Base-by-base conservation (phyloP, 2,888 invertebrate species). In the Notocelia uddmanniana region DNA sequence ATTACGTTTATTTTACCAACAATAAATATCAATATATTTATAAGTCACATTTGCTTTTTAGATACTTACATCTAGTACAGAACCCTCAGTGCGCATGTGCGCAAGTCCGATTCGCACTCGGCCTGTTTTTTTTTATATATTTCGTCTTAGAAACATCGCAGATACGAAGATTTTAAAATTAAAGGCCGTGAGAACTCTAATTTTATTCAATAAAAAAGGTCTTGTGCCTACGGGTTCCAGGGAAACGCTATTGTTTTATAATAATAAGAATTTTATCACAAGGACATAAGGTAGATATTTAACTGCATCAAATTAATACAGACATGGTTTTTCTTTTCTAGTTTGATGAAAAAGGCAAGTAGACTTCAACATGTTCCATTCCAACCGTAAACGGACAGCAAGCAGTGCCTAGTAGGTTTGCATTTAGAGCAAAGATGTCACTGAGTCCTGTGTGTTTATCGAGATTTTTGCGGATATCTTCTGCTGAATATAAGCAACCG, bases 111-210 rank as follows among this genome's bases (percentile, higher is more conserved):
- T n/a, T n/a, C n/a, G n/a, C n/a, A n/a, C n/a, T n/a, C n/a, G n/a
- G n/a, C n/a, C n/a, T n/a, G n/a, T n/a, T 13, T 62, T 62, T 11
- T 57, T 31, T n/a, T 23, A 9, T 26, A 34, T 18, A 31, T 50
- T 50, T 50, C 18, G 21, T 34, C 50, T 63, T 50, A 31, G 6
- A 31, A n/a, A 50, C 19, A 9, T n/a, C 23, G 23, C 23, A 21
- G 10, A 31, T 3, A 45, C 13, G n/a, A 50, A 31, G 26, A 67
- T 48, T 66, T 41, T 62, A 41, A 55, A 55, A 62, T 62, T 55
- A 45, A 18, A 3, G 3, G 21, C 31, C 13, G 48, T 18, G 34
- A 45, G 69, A 57, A 63, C 37, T 37, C 58, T 69, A 63, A 69
- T 69, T 50, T 23, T 13, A 21, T 62, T 5, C 2, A 26, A 3